Conservation (phyloP, 2,113 vertebrate genomes). For the Gavialis gangeticus region DNA sequence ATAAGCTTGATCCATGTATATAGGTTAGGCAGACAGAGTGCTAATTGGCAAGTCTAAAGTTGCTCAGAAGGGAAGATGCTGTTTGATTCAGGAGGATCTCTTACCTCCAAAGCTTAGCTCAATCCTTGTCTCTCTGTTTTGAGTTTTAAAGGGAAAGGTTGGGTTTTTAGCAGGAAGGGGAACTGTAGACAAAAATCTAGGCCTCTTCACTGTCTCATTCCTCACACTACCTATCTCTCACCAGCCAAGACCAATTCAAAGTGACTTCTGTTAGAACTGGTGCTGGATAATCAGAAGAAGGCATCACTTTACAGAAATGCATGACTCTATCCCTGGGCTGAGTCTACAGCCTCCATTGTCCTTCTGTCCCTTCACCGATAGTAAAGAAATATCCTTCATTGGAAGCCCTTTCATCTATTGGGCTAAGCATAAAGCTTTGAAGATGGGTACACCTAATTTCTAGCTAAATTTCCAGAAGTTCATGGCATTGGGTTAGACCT, state of each 20-base stretch:
- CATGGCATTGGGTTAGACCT: neutral
- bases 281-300: neutral
- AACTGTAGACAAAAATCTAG: neutral
- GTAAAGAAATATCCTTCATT: constrained; percentile 35
- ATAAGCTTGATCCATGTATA: neutral
- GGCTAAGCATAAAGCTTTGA: constrained; percentile 15
- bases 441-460: neutral
- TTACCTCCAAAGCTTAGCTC: neutral
- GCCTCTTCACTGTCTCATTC: neutral
- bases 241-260: neutral
- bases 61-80: neutral
- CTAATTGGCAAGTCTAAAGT: neutral
- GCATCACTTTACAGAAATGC: neutral
- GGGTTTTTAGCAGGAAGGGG: fast-evolving
- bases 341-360: neutral
- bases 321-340: neutral
- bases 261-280: neutral
- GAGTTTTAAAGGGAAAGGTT: neutral
- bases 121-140: neutral
- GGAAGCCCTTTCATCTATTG: neutral
- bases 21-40: neutral
- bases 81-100: neutral
- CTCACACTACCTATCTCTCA: neutral
- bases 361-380: neutral
- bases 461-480: neutral